Evolutionary conservation across 2,113 vertebrate species (phyloP), one percentile per base, ranked within the genome.

Genomic region (Anoura caudifer): DNA sequence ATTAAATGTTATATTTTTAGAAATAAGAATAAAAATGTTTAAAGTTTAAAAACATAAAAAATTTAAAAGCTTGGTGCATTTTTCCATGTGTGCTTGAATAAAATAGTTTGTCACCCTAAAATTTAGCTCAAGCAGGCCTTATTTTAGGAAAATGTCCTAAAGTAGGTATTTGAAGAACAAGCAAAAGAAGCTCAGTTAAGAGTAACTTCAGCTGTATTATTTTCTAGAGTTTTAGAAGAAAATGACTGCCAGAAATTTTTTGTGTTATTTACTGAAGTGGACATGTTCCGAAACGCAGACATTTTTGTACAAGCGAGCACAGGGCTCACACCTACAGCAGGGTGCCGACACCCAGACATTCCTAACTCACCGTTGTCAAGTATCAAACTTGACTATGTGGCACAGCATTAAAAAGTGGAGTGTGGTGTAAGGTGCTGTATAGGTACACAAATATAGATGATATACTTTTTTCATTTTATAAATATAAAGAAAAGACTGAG

Each of bases 171-270:
- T 91, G 80, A 90, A 20, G 77, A 86, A 36, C 13, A 97, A 96
- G 7, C 52, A 85, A 52, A 81, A 82, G 87, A 92, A 70, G 4
- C 85, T 92, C 76, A 97, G 91, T 93, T 95, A 83, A 96, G 97
- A 95, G 20, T 93, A 97, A 90, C 94, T 95, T 94, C 9, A 36
- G 19, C 12, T 96, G 26, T 79, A 28, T 95, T 87, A 73, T 87
- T 97, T 97, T 93, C 73, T 84, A 77, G 91, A 93, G n/a, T 77
- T 65, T 47, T 94, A 47, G 81, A 96, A 79, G 41, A 87, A 95
- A 95, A 87, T 92, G 97, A 82, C 50, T 26, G 56, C 45, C 61
- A 45, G 43, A 70, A 24, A 4, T 80, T 96, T 97, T 80, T 17
- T 81, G 61, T 36, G 28, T 79, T 87, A 9, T 83, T 94, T 47